A percentile compares a stretch with the other conserved stretches of the same genome.
Conservation (phyloP, 2,113 vertebrate genomes). For the Indicator maculatus region DNA sequence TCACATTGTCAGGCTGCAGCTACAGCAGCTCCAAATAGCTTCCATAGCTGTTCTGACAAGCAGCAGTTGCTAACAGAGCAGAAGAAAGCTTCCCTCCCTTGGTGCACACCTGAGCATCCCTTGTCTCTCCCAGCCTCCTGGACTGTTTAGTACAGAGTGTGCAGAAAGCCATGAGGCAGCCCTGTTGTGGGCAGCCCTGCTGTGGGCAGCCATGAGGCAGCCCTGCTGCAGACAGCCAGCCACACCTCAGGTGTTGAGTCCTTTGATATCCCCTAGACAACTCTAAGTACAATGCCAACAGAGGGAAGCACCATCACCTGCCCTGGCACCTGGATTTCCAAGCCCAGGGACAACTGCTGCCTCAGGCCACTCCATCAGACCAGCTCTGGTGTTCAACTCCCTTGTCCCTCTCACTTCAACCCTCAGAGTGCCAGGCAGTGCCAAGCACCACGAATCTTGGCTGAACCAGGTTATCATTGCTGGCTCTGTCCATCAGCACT, state of each 20-base stretch:
- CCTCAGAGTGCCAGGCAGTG: background rate
- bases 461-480: background rate
- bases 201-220: background rate
- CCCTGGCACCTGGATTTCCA: background rate
- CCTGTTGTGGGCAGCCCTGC: too few relatives aligned
- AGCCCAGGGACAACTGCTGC: background rate
- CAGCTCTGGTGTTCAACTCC: background rate
- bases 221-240: background rate
- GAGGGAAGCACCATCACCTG: background rate
- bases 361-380: background rate
- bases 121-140: background rate
- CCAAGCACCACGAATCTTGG: background rate
- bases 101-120: background rate
- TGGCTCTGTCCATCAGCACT: background rate
- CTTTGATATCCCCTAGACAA: background rate
- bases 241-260: too few relatives aligned
- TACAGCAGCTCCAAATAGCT: background rate
- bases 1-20: background rate
- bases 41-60: background rate
- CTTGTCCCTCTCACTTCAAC: background rate
- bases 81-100: background rate
- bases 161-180: background rate
- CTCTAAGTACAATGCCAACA: background rate
- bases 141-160: background rate
- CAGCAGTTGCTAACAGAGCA: background rate